phyloP scores from a whole-genome alignment of 2,888 invertebrate species.

The Bruchidius siliquastri region DNA sequence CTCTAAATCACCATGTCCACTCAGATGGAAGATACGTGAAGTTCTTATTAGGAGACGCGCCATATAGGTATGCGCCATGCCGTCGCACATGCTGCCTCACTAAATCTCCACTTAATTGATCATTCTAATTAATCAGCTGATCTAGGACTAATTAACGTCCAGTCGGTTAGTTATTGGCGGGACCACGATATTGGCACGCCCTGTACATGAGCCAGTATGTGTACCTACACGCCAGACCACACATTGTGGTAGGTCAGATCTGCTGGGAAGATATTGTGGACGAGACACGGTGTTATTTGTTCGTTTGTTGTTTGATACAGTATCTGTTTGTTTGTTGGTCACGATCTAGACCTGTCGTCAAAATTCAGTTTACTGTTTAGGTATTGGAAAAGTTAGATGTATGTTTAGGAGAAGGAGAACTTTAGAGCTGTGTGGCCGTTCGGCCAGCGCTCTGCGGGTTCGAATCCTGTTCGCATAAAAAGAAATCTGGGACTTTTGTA shows the following conservation, averaged over 20 bases:
- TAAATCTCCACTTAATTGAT: conserved; percentile 22
- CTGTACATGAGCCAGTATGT: conserved; percentile 5
- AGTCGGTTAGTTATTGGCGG: conserved; percentile 12
- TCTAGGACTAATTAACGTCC: conserved; percentile 16
- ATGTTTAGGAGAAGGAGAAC: no score
- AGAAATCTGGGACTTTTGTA: no score
- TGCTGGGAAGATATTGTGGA: neutral
- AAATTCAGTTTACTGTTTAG: neutral
- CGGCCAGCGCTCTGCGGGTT: no score
- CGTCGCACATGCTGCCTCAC: conserved; percentile 11
- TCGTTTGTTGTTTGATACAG: neutral
- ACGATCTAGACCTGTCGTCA: neutral
- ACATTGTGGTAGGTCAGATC: conserved; percentile 3
- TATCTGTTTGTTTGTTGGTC: neutral
- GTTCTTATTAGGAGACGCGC: conserved; percentile 21
- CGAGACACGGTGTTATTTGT: neutral
- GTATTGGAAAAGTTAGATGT: no score
- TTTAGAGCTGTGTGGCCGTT: no score
- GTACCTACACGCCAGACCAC: conserved; percentile 6
- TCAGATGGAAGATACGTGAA: neutral
- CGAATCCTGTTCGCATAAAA: no score
- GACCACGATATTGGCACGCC: conserved; percentile 7
- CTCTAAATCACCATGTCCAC: neutral
- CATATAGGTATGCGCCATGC: conserved; percentile 9
- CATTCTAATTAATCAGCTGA: conserved; percentile 22